Evolutionary conservation across 2,113 vertebrate genomes (phyloP).

Genomic region (Scortum barcoo): DNA sequence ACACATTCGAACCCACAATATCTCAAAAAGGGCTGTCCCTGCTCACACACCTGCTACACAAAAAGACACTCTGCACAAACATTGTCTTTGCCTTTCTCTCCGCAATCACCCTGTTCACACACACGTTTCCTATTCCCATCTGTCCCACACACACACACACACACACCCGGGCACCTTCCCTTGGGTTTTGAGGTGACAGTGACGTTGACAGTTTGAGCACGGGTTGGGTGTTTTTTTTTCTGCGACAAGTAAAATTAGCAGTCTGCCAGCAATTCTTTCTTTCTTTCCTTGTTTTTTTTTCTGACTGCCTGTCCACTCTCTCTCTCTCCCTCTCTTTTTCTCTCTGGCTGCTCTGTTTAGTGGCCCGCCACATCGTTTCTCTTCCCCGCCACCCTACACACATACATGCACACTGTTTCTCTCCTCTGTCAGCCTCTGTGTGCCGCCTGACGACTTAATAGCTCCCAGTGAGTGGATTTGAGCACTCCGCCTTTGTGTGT

Average conservation of each 20-base stretch:
- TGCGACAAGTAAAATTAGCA: conserved; percentile 99
- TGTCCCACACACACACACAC: conserved; percentile 25
- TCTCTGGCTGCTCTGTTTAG: conserved; percentile 47
- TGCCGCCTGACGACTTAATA: conserved; percentile 98
- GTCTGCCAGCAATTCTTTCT: conserved; percentile 93
- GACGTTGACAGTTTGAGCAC: conserved; percentile 93
- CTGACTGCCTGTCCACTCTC: conserved; percentile 63
- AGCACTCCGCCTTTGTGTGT: conserved; percentile 98
- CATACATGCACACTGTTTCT: conserved; percentile 75
- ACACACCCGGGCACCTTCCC: conserved; percentile 57
- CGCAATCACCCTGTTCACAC: not conserved
- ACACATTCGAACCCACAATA: not conserved
- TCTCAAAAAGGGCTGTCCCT: conserved; percentile 3
- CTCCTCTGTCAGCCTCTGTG: conserved; percentile 89
- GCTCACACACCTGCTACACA: conserved; percentile 29
- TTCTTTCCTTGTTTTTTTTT: conserved; percentile 46
- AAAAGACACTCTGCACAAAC: conserved; percentile 13
- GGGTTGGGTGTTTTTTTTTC: conserved; percentile 87
- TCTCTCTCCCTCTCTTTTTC: conserved; percentile 38
- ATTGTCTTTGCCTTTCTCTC: conserved; percentile 21
- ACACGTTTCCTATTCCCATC: conserved; percentile 22
- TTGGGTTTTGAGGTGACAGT: conserved; percentile 91
- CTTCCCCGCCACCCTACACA: conserved; percentile 90
- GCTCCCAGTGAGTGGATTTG: conserved; percentile 99
- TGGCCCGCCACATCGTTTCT: conserved; percentile 75